Base-by-base conservation (phyloP, 2,113 vertebrate genomes). In the Dipodomys merriami region DNA sequence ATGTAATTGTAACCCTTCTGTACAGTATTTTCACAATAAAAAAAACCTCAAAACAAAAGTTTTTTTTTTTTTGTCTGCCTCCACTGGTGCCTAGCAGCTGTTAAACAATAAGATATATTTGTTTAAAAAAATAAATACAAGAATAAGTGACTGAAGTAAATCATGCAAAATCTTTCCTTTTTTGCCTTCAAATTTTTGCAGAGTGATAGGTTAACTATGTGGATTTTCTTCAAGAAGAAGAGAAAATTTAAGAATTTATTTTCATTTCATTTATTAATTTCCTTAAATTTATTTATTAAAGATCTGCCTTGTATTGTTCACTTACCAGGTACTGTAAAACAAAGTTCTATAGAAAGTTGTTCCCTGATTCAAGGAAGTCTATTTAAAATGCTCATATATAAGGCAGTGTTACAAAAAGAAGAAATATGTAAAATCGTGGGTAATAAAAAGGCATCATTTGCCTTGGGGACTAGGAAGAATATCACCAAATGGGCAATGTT, bases 261-360 rank as follows among this genome's bases (percentile, higher is more conserved):
- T 87, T 11, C 23, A 68, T 81, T 39, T 90, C 8, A 84, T 80
- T 73, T 73, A 57, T 77, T 33, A 2, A n/a, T 88, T 86, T n/a
- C 27, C 79, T 91, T 80, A 64, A 91, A 92, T 69, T 30, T 78
- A 73, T 69, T 25, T 86, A 35, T 79, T 78, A 68, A 88, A 78
- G 44, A 30, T 8, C 19, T 78, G 9, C 3, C 68, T 9, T 81
- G 57, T 77, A 33, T 10, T 81, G n/a, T 71, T 57, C 2, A 46
- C 53, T 90, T 95, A 77, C 33, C 46, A 81, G 3, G 2, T 69
- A 30, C 35, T 53, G 30, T 22, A 81, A 84, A 94, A 35, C 23
- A 85, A 83, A 82, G 2, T 7, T 62, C 7, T 83, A 15, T 57
- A 78, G 74, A 78, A 86, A 73, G 23, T 81, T 3, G 6, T 91